Evolutionary conservation across 2,888 invertebrate species (phyloP).

Genomic region (Adelphocoris suturalis): DNA sequence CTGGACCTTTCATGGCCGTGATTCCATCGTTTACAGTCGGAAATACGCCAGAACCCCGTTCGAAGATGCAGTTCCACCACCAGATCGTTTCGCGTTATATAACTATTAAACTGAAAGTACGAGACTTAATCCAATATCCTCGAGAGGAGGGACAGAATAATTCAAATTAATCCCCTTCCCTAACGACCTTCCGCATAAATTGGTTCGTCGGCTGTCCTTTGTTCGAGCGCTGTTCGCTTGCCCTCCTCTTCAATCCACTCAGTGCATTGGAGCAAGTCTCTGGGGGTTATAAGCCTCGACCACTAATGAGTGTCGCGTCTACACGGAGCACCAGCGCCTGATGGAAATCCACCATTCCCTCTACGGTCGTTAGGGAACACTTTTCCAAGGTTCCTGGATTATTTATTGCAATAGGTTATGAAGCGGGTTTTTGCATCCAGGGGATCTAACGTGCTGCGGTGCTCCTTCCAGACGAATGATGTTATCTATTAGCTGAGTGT

Average conservation of each 20-base stretch:
- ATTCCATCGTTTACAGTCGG: too few species aligned
- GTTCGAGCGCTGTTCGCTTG: constrained; percentile 9
- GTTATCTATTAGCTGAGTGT: too few species aligned
- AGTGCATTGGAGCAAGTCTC: constrained; percentile 1
- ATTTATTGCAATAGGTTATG: background rate
- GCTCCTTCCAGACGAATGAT: too few species aligned
- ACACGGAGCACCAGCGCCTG: background rate
- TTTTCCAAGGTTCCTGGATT: constrained; percentile 3
- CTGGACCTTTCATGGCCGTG: too few species aligned
- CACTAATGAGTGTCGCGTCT: background rate
- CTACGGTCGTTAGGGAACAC: constrained; percentile 7
- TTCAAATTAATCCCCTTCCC: constrained; percentile 54
- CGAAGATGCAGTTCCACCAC: background rate
- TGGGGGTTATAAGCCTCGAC: background rate
- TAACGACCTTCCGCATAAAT: constrained; percentile 58
- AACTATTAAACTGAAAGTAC: background rate
- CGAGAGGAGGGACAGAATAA: constrained; percentile 22
- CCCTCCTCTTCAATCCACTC: constrained; percentile 22
- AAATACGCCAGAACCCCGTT: too few species aligned
- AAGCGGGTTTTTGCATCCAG: background rate
- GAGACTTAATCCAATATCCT: background rate
- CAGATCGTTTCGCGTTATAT: background rate
- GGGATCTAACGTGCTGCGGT: too few species aligned
- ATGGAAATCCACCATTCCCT: constrained; percentile 11
- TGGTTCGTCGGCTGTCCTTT: constrained; percentile 30